Evolutionary conservation across 2,113 vertebrate species (phyloP).

Genomic region (Chascanopsetta lugubris): DNA sequence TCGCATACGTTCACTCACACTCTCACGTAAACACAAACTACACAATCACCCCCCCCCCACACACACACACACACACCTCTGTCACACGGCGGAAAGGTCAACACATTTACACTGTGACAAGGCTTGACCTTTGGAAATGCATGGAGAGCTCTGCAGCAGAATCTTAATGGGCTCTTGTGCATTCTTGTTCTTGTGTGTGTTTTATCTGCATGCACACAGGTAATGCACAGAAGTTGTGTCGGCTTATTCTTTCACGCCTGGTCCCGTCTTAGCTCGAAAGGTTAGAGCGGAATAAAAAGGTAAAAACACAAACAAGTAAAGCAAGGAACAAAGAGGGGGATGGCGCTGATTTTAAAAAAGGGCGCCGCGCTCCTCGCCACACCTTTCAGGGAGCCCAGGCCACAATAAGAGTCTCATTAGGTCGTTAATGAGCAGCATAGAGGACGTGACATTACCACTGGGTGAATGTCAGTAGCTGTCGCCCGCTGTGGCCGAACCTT

Average conservation of each 20-base stretch:
- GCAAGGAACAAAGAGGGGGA: background rate
- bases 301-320: background rate
- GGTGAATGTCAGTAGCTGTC: conserved; percentile 69
- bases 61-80: conserved; percentile 52
- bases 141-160: conserved; percentile 47
- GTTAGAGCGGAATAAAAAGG: conserved; percentile 31
- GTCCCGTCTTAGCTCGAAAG: conserved; percentile 33
- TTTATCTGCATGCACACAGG: conserved; percentile 15
- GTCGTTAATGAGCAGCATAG: conserved; percentile 60
- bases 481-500: conserved; percentile 58
- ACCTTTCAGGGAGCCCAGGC: conserved; percentile 26
- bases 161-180: conserved; percentile 62
- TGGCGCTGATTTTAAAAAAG: conserved; percentile 19
- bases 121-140: conserved; percentile 75
- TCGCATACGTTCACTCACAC: conserved; percentile 39
- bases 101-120: conserved; percentile 74
- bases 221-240: background rate
- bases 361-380: background rate
- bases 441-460: conserved; percentile 70
- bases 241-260: conserved; percentile 34
- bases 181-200: conserved; percentile 40
- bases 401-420: conserved; percentile 70
- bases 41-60: conserved; percentile 36
- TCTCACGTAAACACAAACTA: conserved; percentile 33
- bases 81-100: conserved; percentile 77